phyloP scores from a whole-genome alignment of 2,888 invertebrate species.

The Hypselothyrea guttata region DNA sequence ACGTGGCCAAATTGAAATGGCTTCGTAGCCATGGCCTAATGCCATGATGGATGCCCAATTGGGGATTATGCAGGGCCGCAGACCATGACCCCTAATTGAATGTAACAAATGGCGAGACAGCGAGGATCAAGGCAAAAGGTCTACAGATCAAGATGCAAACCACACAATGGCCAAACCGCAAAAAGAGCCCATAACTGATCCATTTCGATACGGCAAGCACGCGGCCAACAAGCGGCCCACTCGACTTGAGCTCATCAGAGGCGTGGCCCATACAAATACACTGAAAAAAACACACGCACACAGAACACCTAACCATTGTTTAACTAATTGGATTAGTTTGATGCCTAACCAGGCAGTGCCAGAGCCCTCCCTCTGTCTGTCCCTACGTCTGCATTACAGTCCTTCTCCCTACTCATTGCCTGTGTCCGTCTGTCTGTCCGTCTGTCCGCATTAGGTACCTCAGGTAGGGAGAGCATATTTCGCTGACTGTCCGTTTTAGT shows the following conservation, averaged over 20 bases:
- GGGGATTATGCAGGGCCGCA: constrained; percentile 21
- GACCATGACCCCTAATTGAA: constrained; percentile 46
- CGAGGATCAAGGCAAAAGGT: constrained; percentile 12
- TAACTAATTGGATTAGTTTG: constrained; percentile 72
- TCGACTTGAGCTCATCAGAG: constrained; percentile 27
- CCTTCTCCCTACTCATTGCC: not conserved
- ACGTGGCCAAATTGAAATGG: constrained; percentile 45
- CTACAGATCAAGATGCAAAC: constrained; percentile 22
- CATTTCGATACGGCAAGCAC: constrained; percentile 24
- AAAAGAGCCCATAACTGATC: constrained; percentile 18
- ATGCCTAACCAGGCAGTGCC: constrained; percentile 56
- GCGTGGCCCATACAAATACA: constrained; percentile 32
- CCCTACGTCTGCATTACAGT: not conserved
- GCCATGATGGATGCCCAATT: constrained; percentile 32
- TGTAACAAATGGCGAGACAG: constrained; percentile 5
- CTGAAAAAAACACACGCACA: not conserved
- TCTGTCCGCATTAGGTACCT: constrained; percentile 9
- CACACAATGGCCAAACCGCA: constrained; percentile 5
- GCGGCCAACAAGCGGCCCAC: constrained; percentile 30
- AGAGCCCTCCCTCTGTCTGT: constrained; percentile 3
- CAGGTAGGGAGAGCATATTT: constrained; percentile 34
- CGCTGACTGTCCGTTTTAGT: constrained; percentile 54
- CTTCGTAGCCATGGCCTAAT: constrained; percentile 27
- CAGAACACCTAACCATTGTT: constrained; percentile 48
- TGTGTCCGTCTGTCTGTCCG: not conserved